phyloP scores from a whole-genome alignment of 2,888 invertebrate species.

The Poecilus cupreus region DNA sequence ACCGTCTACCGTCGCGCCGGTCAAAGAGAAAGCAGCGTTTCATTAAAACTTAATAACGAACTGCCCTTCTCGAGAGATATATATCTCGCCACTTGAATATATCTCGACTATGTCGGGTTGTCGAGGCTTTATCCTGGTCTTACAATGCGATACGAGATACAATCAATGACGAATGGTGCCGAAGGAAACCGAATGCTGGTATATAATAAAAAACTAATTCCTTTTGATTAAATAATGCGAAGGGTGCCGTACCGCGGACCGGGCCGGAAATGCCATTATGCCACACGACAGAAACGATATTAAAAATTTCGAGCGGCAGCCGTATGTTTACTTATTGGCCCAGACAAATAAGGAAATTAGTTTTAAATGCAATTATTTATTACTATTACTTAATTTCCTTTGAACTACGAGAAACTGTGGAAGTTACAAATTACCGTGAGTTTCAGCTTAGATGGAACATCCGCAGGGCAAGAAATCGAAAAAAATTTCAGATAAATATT shows the following conservation, averaged over 20 bases:
- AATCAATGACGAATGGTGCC: constrained; percentile 14
- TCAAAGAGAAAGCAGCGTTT: background rate
- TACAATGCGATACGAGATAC: constrained; percentile 21
- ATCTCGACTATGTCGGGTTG: background rate
- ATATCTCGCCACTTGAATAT: constrained; percentile 13
- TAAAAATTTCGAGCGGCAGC: background rate
- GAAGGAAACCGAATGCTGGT: background rate
- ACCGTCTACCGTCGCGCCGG: background rate
- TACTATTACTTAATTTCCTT: too few relatives aligned
- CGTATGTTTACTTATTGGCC: background rate
- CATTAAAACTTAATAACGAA: constrained; percentile 31
- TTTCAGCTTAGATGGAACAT: too few relatives aligned
- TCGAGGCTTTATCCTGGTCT: background rate
- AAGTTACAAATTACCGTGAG: too few relatives aligned
- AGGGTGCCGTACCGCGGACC: background rate
- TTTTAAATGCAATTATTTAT: too few relatives aligned
- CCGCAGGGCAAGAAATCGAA: too few relatives aligned
- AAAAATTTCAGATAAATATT: too few relatives aligned
- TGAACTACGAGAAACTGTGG: too few relatives aligned
- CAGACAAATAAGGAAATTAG: too few relatives aligned
- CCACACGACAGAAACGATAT: background rate
- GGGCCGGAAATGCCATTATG: background rate
- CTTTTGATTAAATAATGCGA: constrained; percentile 17
- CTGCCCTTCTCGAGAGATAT: background rate
- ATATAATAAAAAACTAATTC: constrained; percentile 20